phyloP scores from a whole-genome alignment of 2,113 vertebrate species.

The Malurus elegans region DNA sequence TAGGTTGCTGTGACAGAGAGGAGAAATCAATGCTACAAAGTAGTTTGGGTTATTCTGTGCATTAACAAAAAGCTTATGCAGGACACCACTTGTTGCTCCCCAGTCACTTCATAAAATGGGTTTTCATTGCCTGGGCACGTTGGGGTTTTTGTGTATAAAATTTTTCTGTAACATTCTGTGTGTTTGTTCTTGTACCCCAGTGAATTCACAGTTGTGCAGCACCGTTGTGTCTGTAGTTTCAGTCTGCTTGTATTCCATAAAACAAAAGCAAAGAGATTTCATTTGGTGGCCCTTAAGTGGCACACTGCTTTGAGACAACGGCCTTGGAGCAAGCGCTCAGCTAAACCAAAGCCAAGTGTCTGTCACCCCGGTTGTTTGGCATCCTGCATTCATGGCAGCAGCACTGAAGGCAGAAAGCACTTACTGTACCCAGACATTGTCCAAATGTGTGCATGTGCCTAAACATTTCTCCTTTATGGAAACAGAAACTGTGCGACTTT shows the following conservation, averaged over 20 bases:
- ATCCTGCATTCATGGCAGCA: background rate
- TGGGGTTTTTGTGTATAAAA: background rate
- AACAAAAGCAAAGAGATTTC: background rate
- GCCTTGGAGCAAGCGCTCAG: background rate
- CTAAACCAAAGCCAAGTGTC: background rate
- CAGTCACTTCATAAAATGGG: rapidly evolving
- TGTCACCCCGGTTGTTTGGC: background rate
- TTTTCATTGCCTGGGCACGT: background rate
- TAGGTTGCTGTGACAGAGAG: background rate
- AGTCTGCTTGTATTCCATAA: background rate
- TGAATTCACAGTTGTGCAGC: background rate
- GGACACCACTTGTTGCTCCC: background rate
- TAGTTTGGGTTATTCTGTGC: background rate
- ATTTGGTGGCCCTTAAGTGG: background rate
- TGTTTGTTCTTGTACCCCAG: background rate
- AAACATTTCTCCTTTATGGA: background rate
- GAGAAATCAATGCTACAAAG: background rate
- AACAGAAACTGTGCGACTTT: background rate
- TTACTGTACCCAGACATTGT: background rate
- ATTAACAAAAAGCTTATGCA: background rate
- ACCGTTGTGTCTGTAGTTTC: background rate
- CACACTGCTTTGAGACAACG: background rate
- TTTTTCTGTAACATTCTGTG: background rate
- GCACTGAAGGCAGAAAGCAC: background rate
- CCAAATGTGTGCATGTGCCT: background rate